A percentile compares a stretch with the other conserved stretches of the same genome.
Conservation (phyloP, 2,888 invertebrate species). For the Yponomeuta plumbellus region DNA sequence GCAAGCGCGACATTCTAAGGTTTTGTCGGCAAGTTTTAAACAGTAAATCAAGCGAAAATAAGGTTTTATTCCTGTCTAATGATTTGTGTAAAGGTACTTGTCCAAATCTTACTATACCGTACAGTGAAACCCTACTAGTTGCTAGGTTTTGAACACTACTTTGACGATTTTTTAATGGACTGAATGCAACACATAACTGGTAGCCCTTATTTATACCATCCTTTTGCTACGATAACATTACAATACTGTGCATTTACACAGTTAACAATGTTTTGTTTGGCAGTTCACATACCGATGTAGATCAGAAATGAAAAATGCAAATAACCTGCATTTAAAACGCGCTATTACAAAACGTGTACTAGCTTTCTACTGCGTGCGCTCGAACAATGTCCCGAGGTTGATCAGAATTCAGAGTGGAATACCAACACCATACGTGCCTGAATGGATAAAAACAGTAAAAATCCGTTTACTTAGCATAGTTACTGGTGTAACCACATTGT, state of each 20-base stretch:
- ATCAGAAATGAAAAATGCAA: neutral
- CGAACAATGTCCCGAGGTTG: neutral
- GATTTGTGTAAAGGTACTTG: neutral
- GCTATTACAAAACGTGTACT: neutral
- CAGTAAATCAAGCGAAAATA: neutral
- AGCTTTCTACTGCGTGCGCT: neutral
- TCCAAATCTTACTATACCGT: neutral
- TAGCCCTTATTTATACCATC: neutral
- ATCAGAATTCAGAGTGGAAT: slow-evolving; percentile 1
- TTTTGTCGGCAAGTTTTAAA: neutral
- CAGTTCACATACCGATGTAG: neutral
- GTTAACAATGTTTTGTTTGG: neutral
- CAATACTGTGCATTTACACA: neutral
- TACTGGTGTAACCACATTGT: neutral
- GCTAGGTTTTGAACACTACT: no score
- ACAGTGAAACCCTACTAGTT: no score
- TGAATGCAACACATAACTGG: neutral
- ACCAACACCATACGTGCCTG: neutral
- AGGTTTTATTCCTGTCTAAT: neutral
- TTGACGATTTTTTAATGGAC: no score
- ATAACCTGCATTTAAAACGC: neutral
- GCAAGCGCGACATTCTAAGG: neutral
- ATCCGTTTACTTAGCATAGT: neutral
- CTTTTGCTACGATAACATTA: neutral
- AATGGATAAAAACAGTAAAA: neutral